A percentile compares a stretch with the other conserved stretches of the same genome.
Conservation (phyloP, 2,797 vertebrate species). For the Tolypeutes matacus region DNA sequence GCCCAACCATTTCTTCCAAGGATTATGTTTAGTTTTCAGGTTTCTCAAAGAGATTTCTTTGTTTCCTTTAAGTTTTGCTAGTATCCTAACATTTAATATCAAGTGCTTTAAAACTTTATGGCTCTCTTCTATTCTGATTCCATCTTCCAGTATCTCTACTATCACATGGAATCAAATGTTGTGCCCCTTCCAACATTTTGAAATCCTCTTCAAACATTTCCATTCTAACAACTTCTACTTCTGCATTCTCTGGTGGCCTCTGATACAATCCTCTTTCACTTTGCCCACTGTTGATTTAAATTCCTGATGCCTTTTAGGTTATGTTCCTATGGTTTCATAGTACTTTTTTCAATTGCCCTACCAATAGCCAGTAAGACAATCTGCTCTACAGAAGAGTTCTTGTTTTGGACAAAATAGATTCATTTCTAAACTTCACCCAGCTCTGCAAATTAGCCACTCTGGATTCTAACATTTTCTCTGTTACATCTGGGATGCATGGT, state of each 20-base stretch:
- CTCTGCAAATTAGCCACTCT: no score
- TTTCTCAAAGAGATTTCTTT: constrained; percentile 88
- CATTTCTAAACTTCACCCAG: background rate
- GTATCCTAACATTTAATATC: background rate
- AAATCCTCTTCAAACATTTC: background rate
- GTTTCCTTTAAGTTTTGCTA: constrained; percentile 84
- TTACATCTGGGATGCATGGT: background rate
- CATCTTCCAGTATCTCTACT: constrained; percentile 27
- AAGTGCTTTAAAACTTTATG: background rate
- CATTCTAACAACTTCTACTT: background rate
- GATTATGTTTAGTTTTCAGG: constrained; percentile 87
- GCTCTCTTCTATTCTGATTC: background rate
- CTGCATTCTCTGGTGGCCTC: background rate
- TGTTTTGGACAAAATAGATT: background rate
- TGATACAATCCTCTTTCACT: background rate
- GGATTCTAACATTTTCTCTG: background rate
- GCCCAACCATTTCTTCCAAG: constrained; percentile 87
- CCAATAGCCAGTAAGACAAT: background rate
- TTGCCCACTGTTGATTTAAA: background rate
- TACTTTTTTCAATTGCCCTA: background rate
- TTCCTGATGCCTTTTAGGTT: background rate
- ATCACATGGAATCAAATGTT: constrained; percentile 15
- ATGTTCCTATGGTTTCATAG: background rate
- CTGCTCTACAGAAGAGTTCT: background rate
- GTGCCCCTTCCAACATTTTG: background rate